A percentile compares a stretch with the other conserved stretches of the same genome.
These are phyloP conservation scores for Diuraphis noxia DNA, from an alignment of 1,140 invertebrate genomes.

Conservation along the genomic window DNA sequence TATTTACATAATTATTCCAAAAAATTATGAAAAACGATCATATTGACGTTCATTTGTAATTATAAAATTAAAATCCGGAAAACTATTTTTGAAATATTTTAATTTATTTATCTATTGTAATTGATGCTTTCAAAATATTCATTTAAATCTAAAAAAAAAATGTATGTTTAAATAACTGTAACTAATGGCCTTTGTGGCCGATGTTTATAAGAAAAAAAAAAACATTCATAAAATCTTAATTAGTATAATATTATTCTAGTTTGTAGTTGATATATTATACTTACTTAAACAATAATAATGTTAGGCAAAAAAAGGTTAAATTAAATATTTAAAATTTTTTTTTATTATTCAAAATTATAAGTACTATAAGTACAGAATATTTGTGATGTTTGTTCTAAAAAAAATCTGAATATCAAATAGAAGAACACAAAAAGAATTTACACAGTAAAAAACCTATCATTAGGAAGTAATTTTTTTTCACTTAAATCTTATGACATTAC, in stretches of 20 bases:
- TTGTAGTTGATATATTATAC: too few relatives aligned
- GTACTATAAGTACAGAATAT: background rate
- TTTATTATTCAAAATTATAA: too few relatives aligned
- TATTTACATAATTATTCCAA: constrained; percentile 1
- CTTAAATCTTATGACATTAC: background rate
- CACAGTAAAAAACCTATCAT: background rate
- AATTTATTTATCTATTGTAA: background rate
- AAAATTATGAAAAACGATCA: background rate
- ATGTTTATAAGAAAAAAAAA: too few relatives aligned
- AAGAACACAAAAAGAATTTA: background rate
- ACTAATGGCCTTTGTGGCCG: too few relatives aligned
- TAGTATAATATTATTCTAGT: too few relatives aligned
- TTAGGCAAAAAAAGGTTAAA: too few relatives aligned
- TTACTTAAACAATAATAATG: too few relatives aligned
- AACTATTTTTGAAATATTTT: background rate
- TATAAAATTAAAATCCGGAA: background rate
- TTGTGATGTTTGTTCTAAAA: background rate
- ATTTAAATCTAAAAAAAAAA: too few relatives aligned
- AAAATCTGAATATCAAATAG: background rate
- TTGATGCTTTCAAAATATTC: background rate
- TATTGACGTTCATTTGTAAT: background rate
- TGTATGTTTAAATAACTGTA: too few relatives aligned
- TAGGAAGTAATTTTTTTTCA: background rate
- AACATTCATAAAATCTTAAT: too few relatives aligned
- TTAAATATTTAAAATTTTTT: too few relatives aligned